A percentile compares a stretch with the other conserved stretches of the same genome.
These are phyloP conservation scores for Apoderus coryli DNA, from an alignment of 2,888 invertebrate species.

Conservation along the genomic window DNA sequence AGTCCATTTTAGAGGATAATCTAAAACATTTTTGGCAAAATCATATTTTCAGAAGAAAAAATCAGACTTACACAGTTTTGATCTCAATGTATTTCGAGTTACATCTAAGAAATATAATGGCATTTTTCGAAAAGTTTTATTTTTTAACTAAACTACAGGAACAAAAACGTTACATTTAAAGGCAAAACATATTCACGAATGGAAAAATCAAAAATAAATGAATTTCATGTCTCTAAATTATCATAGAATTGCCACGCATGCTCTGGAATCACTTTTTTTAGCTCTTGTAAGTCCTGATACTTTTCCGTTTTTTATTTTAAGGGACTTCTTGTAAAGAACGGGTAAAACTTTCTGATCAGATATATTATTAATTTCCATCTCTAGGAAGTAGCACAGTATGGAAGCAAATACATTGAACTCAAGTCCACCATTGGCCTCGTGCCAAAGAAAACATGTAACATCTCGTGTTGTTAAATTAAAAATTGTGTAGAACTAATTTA, in stretches of 20 bases:
- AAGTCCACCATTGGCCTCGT: neutral
- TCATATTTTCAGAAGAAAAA: neutral
- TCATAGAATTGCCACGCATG: constrained; percentile 8
- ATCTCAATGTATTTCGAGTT: neutral
- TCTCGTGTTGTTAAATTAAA: constrained; percentile 1
- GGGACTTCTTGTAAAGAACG: constrained; percentile 5
- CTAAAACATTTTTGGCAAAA: neutral
- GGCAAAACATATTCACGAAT: neutral
- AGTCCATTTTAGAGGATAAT: no score
- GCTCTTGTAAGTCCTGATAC: constrained; percentile 6
- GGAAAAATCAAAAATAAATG: neutral
- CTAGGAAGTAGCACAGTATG: neutral
- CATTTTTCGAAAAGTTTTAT: no score
- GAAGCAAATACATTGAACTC: constrained; percentile 2
- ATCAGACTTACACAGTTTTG: constrained; percentile 2
- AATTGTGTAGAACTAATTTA: constrained; percentile 1
- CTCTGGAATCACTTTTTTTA: constrained; percentile 8
- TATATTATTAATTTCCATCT: neutral
- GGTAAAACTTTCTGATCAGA: constrained; percentile 3
- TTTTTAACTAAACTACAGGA: no score
- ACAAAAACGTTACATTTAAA: constrained; percentile 1
- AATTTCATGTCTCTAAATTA: constrained; percentile 6
- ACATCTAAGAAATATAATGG: constrained; percentile 3
- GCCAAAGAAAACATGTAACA: constrained; percentile 1
- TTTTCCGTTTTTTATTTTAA: constrained; percentile 9